A percentile compares a stretch with the other conserved stretches of the same genome.
phyloP scores from a whole-genome alignment of 2,113 vertebrate species.

The Ptilonorhynchus violaceus region DNA sequence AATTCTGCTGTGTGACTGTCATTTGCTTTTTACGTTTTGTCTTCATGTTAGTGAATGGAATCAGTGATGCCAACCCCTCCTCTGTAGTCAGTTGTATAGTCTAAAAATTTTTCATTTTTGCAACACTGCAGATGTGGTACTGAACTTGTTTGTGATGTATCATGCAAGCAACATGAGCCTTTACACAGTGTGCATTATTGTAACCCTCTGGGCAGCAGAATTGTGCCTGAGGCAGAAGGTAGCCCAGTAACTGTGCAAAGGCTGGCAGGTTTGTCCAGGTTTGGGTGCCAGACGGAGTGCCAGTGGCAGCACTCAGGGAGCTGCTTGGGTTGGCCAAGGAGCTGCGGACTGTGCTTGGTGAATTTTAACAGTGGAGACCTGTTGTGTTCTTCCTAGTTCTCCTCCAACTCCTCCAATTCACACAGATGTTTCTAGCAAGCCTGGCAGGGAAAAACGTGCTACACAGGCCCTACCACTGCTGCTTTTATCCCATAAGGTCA shows the following conservation, averaged over 20 bases:
- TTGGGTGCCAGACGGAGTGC: not conserved
- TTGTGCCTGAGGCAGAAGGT: not conserved
- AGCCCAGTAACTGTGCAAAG: not conserved
- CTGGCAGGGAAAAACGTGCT: not conserved
- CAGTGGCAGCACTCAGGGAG: not conserved
- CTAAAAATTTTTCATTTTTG: not conserved
- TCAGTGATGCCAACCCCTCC: not conserved
- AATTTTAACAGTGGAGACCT: not conserved
- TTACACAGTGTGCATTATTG: not conserved
- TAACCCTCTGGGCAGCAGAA: not conserved
- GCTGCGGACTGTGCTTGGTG: not conserved
- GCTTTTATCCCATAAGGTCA: not conserved
- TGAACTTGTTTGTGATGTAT: not conserved
- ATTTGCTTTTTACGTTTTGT: not conserved
- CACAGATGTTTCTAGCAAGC: not conserved
- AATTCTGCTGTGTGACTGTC: not conserved
- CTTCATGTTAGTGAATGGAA: not conserved
- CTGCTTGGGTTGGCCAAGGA: not conserved
- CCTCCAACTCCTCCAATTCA: not conserved
- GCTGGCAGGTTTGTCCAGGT: not conserved
- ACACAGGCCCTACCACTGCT: not conserved
- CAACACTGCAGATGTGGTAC: not conserved
- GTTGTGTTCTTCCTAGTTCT: not conserved
- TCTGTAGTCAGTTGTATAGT: not conserved
- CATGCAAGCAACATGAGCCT: rapidly evolving